Percentiles rank a stretch among this genome's conserved stretches.
Conservation (phyloP, 2,113 vertebrate genomes). For the Aptenodytes forsteri region DNA sequence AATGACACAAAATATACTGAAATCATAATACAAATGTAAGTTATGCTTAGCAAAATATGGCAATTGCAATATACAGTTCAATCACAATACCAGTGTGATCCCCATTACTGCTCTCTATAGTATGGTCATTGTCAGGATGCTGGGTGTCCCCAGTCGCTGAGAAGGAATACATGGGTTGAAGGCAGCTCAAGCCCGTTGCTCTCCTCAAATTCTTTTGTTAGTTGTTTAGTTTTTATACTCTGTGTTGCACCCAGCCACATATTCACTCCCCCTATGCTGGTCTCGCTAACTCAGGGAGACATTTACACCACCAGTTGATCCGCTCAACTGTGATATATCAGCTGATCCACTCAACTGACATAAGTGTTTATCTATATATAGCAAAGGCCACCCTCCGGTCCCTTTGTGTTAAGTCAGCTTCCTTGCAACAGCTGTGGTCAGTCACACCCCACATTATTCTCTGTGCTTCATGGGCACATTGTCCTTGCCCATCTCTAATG, state of each 20-base stretch:
- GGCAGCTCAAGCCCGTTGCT: background rate
- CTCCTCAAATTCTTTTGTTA: background rate
- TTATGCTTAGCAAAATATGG: background rate
- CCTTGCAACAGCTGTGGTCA: background rate
- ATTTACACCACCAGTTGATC: background rate
- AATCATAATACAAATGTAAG: background rate
- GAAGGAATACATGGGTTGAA: background rate
- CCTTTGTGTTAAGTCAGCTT: background rate
- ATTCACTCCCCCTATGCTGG: background rate
- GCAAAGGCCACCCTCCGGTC: background rate
- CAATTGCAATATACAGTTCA: background rate
- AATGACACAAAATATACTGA: background rate
- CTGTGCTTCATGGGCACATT: background rate
- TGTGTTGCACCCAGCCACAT: background rate
- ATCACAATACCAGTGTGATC: background rate
- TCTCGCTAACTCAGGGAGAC: background rate
- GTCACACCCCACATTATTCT: background rate
- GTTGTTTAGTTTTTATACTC: background rate
- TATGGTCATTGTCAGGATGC: background rate
- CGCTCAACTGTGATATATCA: background rate
- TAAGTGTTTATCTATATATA: background rate
- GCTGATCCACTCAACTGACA: background rate
- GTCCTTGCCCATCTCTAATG: background rate
- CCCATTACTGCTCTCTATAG: accelerated
- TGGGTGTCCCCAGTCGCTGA: background rate